phyloP scores from a whole-genome alignment of 2,888 invertebrate genomes.

The Autographa gamma region DNA sequence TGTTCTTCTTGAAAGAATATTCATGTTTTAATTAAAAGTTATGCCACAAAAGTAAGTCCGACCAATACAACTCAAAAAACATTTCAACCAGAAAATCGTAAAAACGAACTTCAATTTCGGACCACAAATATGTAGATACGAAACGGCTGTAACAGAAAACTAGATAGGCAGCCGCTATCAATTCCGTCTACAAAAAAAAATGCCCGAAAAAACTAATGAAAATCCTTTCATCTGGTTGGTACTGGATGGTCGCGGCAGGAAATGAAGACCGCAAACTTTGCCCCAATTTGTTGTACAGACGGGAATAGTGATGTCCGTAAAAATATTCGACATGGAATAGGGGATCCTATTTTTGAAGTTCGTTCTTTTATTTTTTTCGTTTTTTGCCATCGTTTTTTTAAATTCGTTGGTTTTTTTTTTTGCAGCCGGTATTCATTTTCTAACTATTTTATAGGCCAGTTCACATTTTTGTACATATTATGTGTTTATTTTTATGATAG shows the following conservation, averaged over 20 bases:
- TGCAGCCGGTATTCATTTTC: neutral
- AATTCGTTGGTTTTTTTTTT: neutral
- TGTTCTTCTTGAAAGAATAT: neutral
- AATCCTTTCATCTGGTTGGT: constrained; percentile 61
- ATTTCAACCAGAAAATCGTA: constrained; percentile 22
- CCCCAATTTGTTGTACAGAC: constrained; percentile 61
- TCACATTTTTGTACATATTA: neutral
- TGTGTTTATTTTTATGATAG: neutral
- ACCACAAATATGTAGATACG: constrained; percentile 50
- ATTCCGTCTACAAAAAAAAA: constrained; percentile 52
- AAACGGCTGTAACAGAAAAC: constrained; percentile 32
- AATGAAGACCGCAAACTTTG: constrained; percentile 81
- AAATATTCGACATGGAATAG: constrained; percentile 20
- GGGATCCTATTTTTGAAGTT: constrained; percentile 9
- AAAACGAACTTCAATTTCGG: constrained; percentile 37
- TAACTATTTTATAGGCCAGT: neutral
- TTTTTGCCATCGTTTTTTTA: too few relatives aligned
- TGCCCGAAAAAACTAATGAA: constrained; percentile 58
- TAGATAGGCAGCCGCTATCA: constrained; percentile 48
- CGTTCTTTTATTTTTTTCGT: neutral
- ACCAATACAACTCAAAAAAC: constrained; percentile 2
- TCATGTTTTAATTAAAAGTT: constrained; percentile 7
- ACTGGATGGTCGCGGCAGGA: constrained; percentile 65
- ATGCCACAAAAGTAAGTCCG: neutral
- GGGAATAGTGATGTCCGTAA: constrained; percentile 47